Evolutionary conservation across 2,888 invertebrate species (phyloP).

Genomic region (Macropis europaea): DNA sequence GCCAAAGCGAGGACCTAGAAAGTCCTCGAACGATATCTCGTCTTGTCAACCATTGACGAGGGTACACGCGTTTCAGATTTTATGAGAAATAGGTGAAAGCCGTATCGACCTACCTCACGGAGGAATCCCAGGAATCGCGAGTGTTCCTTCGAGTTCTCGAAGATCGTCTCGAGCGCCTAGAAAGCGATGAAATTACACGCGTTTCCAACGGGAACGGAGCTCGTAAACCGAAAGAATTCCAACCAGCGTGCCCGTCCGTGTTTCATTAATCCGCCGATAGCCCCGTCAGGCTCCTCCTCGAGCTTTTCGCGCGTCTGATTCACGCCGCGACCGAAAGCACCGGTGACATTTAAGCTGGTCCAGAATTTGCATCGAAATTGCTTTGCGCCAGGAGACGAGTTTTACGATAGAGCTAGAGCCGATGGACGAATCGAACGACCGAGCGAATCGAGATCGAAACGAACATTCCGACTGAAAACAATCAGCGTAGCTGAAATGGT

Average conservation of each 20-base stretch:
- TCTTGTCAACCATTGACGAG: constrained; percentile 12
- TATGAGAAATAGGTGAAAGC: constrained; percentile 57
- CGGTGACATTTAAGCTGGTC: neutral
- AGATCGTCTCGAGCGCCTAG: neutral
- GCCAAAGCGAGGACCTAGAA: neutral
- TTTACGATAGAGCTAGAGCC: constrained; percentile 28
- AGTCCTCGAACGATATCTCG: neutral
- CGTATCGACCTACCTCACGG: constrained; percentile 12
- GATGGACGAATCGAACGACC: constrained; percentile 10
- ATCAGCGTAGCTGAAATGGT: no score
- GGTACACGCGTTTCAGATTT: constrained; percentile 31
- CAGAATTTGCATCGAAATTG: constrained; percentile 8
- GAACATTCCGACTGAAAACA: no score
- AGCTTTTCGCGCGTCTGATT: no score
- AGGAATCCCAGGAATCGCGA: constrained; percentile 42
- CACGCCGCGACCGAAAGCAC: no score
- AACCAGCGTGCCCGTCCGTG: no score
- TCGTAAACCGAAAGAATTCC: no score
- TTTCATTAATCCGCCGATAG: no score
- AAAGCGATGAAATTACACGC: no score
- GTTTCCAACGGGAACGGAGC: no score
- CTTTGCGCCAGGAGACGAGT: constrained; percentile 9
- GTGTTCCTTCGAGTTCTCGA: constrained; percentile 4
- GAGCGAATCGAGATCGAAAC: no score
- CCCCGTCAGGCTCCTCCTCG: no score